These are phyloP conservation scores for Cheilosia vulpina DNA, from an alignment of 2,888 invertebrate genomes.

Conservation along the genomic window DNA sequence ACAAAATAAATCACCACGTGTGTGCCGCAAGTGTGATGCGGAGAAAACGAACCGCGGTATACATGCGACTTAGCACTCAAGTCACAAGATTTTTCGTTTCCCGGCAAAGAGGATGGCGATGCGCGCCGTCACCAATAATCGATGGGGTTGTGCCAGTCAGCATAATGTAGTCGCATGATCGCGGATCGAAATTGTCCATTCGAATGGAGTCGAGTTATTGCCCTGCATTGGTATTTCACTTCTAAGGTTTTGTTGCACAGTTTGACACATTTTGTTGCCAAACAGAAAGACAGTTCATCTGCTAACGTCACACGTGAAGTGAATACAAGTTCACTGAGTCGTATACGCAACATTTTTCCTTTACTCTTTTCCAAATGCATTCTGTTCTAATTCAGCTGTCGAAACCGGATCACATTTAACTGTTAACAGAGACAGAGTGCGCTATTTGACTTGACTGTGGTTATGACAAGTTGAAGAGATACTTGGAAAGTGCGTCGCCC, in stretches of 20 bases:
- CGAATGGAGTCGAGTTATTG: slow-evolving; percentile 10
- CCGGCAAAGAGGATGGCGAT: slow-evolving; percentile 4
- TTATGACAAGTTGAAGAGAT: too few species aligned
- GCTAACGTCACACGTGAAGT: too few species aligned
- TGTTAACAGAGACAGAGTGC: too few species aligned
- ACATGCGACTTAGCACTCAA: slow-evolving; percentile 58
- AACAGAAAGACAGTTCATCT: too few species aligned
- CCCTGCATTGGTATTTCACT: background rate
- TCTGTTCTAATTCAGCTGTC: too few species aligned
- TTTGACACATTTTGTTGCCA: too few species aligned
- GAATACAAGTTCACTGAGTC: too few species aligned
- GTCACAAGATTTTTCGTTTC: slow-evolving; percentile 43
- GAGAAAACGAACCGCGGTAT: slow-evolving; percentile 31
- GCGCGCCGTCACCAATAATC: slow-evolving; percentile 47
- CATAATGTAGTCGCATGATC: slow-evolving; percentile 41
- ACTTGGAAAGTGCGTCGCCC: too few species aligned
- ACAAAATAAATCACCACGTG: slow-evolving; percentile 60
- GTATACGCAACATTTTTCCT: background rate
- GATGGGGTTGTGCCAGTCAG: slow-evolving; percentile 50
- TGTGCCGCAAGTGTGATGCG: slow-evolving; percentile 28
- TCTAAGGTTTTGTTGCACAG: background rate
- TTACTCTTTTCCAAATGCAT: too few species aligned
- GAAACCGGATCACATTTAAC: too few species aligned
- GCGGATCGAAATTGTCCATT: slow-evolving; percentile 14
- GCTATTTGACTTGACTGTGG: too few species aligned